Conservation (phyloP, 2,888 invertebrate species). For the Cantharis rustica region DNA sequence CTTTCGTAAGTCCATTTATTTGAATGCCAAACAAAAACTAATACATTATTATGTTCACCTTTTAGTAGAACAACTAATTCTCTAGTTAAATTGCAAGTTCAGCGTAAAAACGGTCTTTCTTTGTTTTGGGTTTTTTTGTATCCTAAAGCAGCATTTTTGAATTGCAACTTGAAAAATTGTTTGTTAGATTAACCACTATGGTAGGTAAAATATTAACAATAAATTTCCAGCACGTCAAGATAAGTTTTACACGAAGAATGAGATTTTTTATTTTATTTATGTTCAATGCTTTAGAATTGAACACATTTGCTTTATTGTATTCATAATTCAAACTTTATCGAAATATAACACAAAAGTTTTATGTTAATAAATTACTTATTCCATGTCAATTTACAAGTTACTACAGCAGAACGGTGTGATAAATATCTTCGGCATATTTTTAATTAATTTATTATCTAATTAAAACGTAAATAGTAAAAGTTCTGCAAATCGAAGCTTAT, state of each 20-base stretch:
- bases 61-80: not conserved
- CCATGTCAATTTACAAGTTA: not conserved
- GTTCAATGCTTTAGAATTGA: not conserved
- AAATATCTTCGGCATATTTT: not conserved
- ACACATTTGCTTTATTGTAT: not conserved
- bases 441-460: not conserved
- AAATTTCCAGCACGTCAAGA: not conserved
- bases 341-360: not conserved
- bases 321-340: not conserved
- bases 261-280: not conserved
- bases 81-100: not conserved
- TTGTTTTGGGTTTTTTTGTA: too few relatives aligned
- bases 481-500: not conserved
- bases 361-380: not conserved
- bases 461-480: not conserved
- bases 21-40: not conserved
- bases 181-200: not conserved
- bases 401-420: not conserved
- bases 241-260: not conserved
- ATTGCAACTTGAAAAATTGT: too few relatives aligned
- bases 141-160: not conserved
- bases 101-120: too few relatives aligned
- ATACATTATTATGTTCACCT: not conserved
- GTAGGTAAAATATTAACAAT: not conserved
- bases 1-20: not conserved